These are phyloP conservation scores for Holcopasites calliopsidis DNA, from an alignment of 1,140 invertebrate genomes.

Conservation along the genomic window DNA sequence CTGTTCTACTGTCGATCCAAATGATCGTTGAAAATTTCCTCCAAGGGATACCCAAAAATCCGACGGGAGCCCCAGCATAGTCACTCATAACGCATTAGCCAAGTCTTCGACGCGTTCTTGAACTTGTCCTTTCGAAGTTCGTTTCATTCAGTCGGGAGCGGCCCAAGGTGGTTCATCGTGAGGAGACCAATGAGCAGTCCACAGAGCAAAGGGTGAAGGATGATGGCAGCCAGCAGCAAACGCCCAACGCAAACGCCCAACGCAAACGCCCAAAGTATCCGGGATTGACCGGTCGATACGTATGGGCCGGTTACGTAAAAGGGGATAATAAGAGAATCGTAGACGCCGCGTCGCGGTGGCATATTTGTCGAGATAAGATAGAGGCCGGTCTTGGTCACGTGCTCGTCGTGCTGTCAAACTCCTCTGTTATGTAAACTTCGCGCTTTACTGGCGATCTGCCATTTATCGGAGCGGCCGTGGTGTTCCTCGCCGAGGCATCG, in stretches of 20 bases:
- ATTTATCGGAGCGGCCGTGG: conserved; percentile 61
- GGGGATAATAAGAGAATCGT: conserved; percentile 65
- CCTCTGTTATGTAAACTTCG: conserved; percentile 78
- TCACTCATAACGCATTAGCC: not conserved
- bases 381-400: conserved; percentile 70
- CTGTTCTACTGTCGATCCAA: too few species aligned
- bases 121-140: not conserved
- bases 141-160: not conserved
- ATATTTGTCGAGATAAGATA: conserved; percentile 75
- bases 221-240: conserved; percentile 48
- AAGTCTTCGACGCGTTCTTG: not conserved
- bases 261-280: conserved; percentile 10
- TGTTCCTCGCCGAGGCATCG: conserved; percentile 55
- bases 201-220: not conserved
- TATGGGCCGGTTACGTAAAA: conserved; percentile 68
- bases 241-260: too few species aligned
- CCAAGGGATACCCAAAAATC: too few species aligned
- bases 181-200: not conserved
- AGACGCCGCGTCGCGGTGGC: conserved; percentile 58
- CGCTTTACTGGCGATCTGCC: conserved; percentile 70
- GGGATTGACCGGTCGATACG: conserved; percentile 57
- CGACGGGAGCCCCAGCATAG: too few species aligned
- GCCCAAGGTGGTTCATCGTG: not conserved
- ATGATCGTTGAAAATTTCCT: too few species aligned
- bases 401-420: conserved; percentile 76